A percentile compares a stretch with the other conserved stretches of the same genome.
These are phyloP conservation scores for Leucophenga maculata DNA, from an alignment of 2,888 invertebrate genomes.

Conservation along the genomic window DNA sequence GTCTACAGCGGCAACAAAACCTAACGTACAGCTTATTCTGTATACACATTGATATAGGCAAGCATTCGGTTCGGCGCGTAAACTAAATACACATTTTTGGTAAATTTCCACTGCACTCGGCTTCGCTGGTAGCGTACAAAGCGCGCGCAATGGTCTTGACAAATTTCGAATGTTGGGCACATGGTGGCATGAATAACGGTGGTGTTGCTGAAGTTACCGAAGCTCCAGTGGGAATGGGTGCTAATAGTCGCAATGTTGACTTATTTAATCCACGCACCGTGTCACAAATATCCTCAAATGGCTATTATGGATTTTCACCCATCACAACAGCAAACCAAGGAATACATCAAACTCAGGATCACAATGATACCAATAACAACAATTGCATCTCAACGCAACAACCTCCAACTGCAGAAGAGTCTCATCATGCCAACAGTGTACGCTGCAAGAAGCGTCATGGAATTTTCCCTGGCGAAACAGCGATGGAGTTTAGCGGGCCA, in stretches of 20 bases:
- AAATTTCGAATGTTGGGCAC: constrained; percentile 70
- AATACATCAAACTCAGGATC: too few species aligned
- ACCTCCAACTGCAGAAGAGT: constrained; percentile 38
- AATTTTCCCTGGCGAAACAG: constrained; percentile 44
- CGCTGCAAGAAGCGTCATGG: constrained; percentile 63
- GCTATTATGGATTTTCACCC: constrained; percentile 67
- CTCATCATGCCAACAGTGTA: constrained; percentile 36
- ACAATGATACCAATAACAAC: constrained; percentile 33
- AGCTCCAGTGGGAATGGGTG: constrained; percentile 9
- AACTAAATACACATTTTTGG: constrained; percentile 44
- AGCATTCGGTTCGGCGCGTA: neutral
- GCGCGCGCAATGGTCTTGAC: constrained; percentile 64
- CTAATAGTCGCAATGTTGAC: constrained; percentile 48
- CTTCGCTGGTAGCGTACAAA: neutral
- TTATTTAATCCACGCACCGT: constrained; percentile 64
- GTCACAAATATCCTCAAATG: constrained; percentile 65
- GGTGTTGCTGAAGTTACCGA: constrained; percentile 12
- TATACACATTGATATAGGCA: neutral
- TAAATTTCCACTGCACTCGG: constrained; percentile 56
- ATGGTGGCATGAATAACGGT: constrained; percentile 52
- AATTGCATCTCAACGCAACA: neutral
- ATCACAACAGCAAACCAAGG: too few species aligned
- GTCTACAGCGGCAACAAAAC: too few species aligned
- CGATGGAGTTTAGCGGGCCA: constrained; percentile 44
- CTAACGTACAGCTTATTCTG: neutral